Percentiles rank a stretch among this genome's conserved stretches.
phyloP scores from a whole-genome alignment of 1,140 invertebrate genomes.

The Drosophila watanabei region DNA sequence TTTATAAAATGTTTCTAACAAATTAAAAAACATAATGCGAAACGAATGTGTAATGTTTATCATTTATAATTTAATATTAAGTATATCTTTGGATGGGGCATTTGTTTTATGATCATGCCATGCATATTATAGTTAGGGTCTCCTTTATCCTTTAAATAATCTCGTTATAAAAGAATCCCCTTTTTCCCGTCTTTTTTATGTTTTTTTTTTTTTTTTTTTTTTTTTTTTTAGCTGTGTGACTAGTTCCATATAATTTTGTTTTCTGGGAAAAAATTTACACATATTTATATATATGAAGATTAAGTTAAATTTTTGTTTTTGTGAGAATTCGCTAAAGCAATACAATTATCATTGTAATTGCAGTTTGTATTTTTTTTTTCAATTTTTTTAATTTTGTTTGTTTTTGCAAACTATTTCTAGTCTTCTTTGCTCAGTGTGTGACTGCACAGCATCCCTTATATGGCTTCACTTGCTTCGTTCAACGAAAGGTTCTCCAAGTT shows the following conservation, averaged over 20 bases:
- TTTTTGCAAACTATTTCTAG: slow-evolving; percentile 69
- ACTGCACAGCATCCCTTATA: neutral
- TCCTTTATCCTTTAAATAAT: slow-evolving; percentile 55
- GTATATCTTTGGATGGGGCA: slow-evolving; percentile 52
- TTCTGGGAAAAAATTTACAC: slow-evolving; percentile 53
- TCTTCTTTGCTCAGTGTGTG: slow-evolving; percentile 7
- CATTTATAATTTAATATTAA: slow-evolving; percentile 26
- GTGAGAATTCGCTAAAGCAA: slow-evolving; percentile 80
- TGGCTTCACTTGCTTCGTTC: slow-evolving; percentile 26
- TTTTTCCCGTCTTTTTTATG: slow-evolving; percentile 18
- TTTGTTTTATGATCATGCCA: slow-evolving; percentile 60
- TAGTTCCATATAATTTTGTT: slow-evolving; percentile 60
- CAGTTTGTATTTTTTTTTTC: slow-evolving; percentile 1
- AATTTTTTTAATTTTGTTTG: slow-evolving; percentile 16
- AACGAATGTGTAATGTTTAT: slow-evolving; percentile 25
- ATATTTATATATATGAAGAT: slow-evolving; percentile 51
- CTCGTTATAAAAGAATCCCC: slow-evolving; percentile 61
- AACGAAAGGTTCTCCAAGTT: slow-evolving; percentile 33
- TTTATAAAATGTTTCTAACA: slow-evolving; percentile 55
- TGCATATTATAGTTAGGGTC: slow-evolving; percentile 64
- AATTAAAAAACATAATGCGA: slow-evolving; percentile 41
- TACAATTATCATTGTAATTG: slow-evolving; percentile 58
- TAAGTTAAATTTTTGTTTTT: slow-evolving; percentile 28
- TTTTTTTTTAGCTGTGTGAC: slow-evolving; percentile 56
- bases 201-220: slow-evolving; percentile 21